Percentiles rank a stretch among this genome's conserved stretches.
Conservation (phyloP, 2,113 vertebrate genomes). For the Aix galericulata region DNA sequence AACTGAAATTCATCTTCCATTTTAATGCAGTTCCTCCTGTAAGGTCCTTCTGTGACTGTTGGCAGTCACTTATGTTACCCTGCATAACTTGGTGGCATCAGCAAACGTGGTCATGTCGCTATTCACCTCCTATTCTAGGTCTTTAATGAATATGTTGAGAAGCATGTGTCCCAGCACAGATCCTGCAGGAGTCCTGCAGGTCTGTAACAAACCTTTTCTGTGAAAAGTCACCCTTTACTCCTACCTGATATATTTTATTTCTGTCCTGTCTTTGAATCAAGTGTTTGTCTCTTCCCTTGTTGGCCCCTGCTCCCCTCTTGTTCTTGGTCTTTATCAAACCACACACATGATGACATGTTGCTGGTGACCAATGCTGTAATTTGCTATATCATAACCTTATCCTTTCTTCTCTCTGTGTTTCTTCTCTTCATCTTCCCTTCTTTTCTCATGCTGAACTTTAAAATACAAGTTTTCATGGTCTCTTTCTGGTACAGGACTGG, state of each 20-base stretch:
- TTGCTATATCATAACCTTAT: neutral
- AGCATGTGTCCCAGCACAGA: slow-evolving; percentile 57
- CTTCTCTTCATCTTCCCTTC: neutral
- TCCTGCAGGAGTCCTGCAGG: slow-evolving; percentile 62
- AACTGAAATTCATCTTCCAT: neutral
- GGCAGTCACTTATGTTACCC: neutral
- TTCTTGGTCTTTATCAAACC: slow-evolving; percentile 1
- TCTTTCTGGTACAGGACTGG: neutral
- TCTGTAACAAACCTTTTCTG: slow-evolving; percentile 53
- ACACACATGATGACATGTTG: neutral
- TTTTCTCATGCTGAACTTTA: slow-evolving; percentile 9
- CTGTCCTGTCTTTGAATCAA: slow-evolving; percentile 1
- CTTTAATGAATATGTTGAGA: slow-evolving; percentile 62
- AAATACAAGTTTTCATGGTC: neutral
- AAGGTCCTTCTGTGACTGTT: neutral
- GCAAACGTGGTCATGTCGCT: slow-evolving; percentile 13
- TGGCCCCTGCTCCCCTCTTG: neutral
- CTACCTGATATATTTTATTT: neutral
- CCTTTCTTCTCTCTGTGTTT: neutral
- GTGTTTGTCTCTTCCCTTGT: neutral
- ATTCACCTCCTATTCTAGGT: slow-evolving; percentile 59
- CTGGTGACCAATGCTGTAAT: neutral
- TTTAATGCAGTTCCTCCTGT: neutral
- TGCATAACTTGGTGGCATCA: slow-evolving; percentile 5
- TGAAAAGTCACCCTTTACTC: slow-evolving; percentile 27